Evolutionary conservation across 2,797 vertebrate genomes (phyloP).

Genomic region (Moxostoma hubbsi): DNA sequence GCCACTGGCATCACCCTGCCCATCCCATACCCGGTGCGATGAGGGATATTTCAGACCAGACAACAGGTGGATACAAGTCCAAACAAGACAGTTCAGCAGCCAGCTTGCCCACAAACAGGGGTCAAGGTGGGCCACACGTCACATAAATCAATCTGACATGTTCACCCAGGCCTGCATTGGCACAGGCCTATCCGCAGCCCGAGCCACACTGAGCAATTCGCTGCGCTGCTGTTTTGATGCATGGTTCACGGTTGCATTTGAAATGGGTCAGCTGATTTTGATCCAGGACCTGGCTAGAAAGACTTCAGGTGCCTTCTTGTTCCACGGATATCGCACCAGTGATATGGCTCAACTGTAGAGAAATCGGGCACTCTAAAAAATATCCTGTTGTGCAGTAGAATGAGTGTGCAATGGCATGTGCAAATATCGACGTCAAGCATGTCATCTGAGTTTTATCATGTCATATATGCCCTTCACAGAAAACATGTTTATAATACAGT

Average conservation of each 20-base stretch:
- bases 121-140: constrained; percentile 71
- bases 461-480: background rate
- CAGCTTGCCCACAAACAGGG: constrained; percentile 60
- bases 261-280: constrained; percentile 70
- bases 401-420: constrained; percentile 38
- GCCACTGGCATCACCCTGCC: constrained; percentile 42
- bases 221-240: constrained; percentile 58
- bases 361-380: constrained; percentile 21
- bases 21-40: constrained; percentile 27
- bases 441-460: background rate
- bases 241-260: constrained; percentile 70
- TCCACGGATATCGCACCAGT: constrained; percentile 63
- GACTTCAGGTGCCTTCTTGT: constrained; percentile 77
- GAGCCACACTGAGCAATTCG: constrained; percentile 58
- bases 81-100: constrained; percentile 48
- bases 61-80: constrained; percentile 77
- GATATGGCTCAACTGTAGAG: constrained; percentile 36
- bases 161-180: constrained; percentile 75
- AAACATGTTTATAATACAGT: background rate
- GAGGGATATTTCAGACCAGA: constrained; percentile 47
- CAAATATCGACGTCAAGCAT: constrained; percentile 3
- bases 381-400: constrained; percentile 36
- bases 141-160: constrained; percentile 78
- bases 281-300: constrained; percentile 66
- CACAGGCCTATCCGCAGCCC: constrained; percentile 46